Base-by-base conservation (phyloP, 2,888 invertebrate species). In the Folsomia manolachei region DNA sequence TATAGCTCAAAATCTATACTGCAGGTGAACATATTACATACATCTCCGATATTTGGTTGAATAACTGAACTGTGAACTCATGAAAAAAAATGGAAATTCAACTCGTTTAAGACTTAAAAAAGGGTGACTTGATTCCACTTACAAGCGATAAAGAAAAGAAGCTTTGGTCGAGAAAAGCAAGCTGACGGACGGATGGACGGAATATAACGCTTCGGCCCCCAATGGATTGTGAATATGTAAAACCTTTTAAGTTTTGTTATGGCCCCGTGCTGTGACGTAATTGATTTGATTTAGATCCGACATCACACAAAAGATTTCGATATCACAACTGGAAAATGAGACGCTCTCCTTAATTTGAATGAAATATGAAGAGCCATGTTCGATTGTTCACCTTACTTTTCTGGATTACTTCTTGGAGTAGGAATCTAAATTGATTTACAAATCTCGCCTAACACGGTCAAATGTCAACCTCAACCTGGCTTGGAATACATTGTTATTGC, bases 281-380 rank as follows among this genome's bases (percentile, higher is more conserved):
- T 80, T 80, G 80, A 80, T 80, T 80, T 80, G 79, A 79, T 79
- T 80, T 79, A 79, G 80, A 80, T 80, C 78, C 79, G 75, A 78
- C 79, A 78, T 77, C 76, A 75, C 74, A 77, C 78, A 78, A 80
- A 80, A 75, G 77, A 78, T 75, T 75, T 80, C 77, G 71, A 77
- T 77, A n/a, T n/a, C n/a, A n/a, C n/a, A n/a, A n/a, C n/a, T n/a
- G 70, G 66, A 74, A 72, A 75, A 76, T 76, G 73, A 75, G 78
- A 75, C 74, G 73, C 76, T 79, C 77, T 73, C 72, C 75, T 73
- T 77, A 75, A 79, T 77, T 65, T 74, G 74, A 73, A 77, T 75
- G 79, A 79, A 79, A 79, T 77, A 75, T 77, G 76, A 77, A 75
- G 72, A 75, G 71, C 73, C 74, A 74, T 64, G 73, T 19, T 56